phyloP scores from a whole-genome alignment of 2,113 vertebrate genomes.

The Leiothrix lutea region DNA sequence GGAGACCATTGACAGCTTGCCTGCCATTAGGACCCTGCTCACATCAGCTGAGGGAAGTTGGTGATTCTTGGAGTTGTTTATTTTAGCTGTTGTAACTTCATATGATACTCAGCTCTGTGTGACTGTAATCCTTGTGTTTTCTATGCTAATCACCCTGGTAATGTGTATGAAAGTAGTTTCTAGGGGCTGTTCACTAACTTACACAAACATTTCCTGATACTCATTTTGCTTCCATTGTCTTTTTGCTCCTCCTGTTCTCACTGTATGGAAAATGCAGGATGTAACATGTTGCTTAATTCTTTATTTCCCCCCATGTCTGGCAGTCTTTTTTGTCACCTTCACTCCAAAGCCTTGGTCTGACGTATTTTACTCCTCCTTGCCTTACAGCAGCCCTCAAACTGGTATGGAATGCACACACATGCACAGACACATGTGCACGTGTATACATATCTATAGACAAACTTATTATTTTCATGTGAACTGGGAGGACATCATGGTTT shows the following conservation, averaged over 20 bases:
- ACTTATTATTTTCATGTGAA: fast-evolving
- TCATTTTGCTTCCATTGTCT: not conserved
- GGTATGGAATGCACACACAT: fast-evolving
- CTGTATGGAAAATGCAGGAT: not conserved
- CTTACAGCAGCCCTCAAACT: not conserved
- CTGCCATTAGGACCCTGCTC: not conserved
- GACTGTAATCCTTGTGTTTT: not conserved
- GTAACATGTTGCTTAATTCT: not conserved
- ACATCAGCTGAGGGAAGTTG: not conserved
- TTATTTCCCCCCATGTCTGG: not conserved
- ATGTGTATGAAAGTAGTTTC: not conserved
- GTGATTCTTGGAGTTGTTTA: not conserved
- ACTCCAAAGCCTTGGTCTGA: not conserved
- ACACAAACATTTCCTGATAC: not conserved
- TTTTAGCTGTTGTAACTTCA: not conserved
- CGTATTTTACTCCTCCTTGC: not conserved
- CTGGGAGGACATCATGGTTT: not conserved
- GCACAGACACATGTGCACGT: fast-evolving
- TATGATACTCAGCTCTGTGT: not conserved
- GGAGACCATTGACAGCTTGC: not conserved
- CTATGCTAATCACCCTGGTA: not conserved
- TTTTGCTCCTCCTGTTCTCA: not conserved
- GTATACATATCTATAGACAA: fast-evolving
- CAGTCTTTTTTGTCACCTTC: not conserved
- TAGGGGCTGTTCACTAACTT: not conserved